phyloP scores from a whole-genome alignment of 2,113 vertebrate species.

The Bujurquina vittata region DNA sequence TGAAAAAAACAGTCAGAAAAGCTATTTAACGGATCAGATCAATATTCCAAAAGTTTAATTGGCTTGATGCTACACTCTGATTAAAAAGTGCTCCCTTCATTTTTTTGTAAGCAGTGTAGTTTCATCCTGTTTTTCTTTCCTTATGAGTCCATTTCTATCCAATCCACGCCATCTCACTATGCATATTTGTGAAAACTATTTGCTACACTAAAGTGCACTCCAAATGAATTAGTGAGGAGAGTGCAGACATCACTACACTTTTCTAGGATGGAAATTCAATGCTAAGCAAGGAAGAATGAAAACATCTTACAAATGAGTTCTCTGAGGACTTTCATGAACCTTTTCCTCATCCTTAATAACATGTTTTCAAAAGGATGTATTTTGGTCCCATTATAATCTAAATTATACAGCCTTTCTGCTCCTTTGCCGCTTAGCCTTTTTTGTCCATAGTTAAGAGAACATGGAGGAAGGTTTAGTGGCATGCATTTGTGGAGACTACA shows the following conservation, averaged over 20 bases:
- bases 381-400: not conserved
- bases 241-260: not conserved
- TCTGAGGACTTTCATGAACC: conserved; percentile 12
- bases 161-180: conserved; percentile 7
- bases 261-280: not conserved
- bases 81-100: too few species aligned
- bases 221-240: conserved; percentile 34
- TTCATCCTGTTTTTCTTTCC: conserved; percentile 2
- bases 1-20: too few species aligned
- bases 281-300: conserved; percentile 13
- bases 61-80: too few species aligned
- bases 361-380: conserved; percentile 1
- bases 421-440: not conserved
- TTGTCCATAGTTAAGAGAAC: not conserved
- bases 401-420: not conserved
- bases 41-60: too few species aligned
- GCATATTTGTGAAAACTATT: conserved; percentile 26
- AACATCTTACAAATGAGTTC: conserved; percentile 34
- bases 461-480: not conserved
- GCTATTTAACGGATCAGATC: too few species aligned
- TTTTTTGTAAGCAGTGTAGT: not conserved
- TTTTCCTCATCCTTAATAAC: not conserved
- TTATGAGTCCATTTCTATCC: not conserved
- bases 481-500: not conserved
- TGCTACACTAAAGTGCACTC: conserved; percentile 22